These are phyloP conservation scores for Leptestheria dahalacensis DNA, from an alignment of 1,140 invertebrate genomes.

Conservation along the genomic window DNA sequence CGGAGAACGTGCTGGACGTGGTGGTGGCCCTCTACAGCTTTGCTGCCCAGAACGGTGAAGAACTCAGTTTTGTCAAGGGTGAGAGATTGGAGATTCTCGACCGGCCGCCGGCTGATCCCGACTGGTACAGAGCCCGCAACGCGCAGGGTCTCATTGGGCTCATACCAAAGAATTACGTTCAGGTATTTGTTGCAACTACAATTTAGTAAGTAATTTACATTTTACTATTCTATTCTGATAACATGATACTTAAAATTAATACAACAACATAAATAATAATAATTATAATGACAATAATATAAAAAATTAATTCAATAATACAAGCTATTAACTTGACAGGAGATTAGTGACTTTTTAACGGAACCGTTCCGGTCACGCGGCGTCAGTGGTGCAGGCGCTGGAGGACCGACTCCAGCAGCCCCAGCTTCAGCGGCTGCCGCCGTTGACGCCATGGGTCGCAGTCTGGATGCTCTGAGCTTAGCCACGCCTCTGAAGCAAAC, in stretches of 20 bases:
- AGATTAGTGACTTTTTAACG: constrained; percentile 70
- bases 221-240: neutral
- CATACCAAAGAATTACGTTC: constrained; percentile 92
- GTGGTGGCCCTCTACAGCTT: constrained; percentile 68
- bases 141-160: constrained; percentile 74
- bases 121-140: constrained; percentile 95
- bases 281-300: neutral
- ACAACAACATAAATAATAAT: too few species aligned
- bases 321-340: constrained; percentile 30
- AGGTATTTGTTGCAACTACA: constrained; percentile 26
- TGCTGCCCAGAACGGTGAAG: constrained; percentile 81
- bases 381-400: constrained; percentile 5
- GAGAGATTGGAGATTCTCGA: constrained; percentile 89
- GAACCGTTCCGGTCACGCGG: constrained; percentile 49
- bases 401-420: neutral
- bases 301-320: neutral
- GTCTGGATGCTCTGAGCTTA: constrained; percentile 16
- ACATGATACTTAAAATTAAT: too few species aligned
- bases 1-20: constrained; percentile 83
- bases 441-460: constrained; percentile 12
- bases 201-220: neutral
- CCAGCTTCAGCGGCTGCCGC: neutral
- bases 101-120: constrained; percentile 86
- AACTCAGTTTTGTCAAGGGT: constrained; percentile 91
- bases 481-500: neutral